These are phyloP conservation scores for Exocentrus adspersus DNA, from an alignment of 2,888 invertebrate genomes.

Conservation along the genomic window DNA sequence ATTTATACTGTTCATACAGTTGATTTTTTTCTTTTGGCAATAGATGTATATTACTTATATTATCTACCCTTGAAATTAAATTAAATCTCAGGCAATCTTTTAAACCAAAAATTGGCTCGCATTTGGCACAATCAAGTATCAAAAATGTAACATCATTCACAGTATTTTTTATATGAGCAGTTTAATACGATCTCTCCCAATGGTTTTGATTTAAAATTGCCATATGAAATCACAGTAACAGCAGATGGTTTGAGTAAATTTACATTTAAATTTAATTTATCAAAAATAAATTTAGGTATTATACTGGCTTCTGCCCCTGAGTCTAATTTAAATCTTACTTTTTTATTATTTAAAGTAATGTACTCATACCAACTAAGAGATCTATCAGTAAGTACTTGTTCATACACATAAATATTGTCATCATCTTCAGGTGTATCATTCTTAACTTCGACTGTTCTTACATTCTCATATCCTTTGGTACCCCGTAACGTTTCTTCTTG, in stretches of 20 bases:
- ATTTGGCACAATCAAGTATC: slow-evolving; percentile 13
- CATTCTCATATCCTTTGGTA: no score
- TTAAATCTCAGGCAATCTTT: slow-evolving; percentile 23
- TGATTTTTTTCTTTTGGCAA: slow-evolving; percentile 8
- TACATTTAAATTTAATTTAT: background rate
- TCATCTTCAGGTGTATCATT: no score
- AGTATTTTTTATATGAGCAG: background rate
- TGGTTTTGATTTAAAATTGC: slow-evolving; percentile 33
- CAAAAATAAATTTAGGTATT: no score
- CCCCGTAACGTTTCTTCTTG: no score
- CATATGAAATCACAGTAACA: slow-evolving; percentile 30
- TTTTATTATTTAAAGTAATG: no score
- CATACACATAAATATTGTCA: background rate
- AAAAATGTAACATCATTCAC: slow-evolving; percentile 17
- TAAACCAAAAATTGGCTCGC: slow-evolving; percentile 22
- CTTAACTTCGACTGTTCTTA: no score
- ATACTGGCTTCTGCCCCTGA: background rate
- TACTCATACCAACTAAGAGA: background rate
- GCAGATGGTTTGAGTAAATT: no score
- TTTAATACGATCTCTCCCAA: background rate
- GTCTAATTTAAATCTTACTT: background rate
- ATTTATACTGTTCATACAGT: background rate
- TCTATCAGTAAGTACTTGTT: background rate
- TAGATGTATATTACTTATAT: background rate
- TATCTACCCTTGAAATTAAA: slow-evolving; percentile 12